Conservation (phyloP, 2,888 invertebrate genomes). For the Enchytraeus crypticus region DNA sequence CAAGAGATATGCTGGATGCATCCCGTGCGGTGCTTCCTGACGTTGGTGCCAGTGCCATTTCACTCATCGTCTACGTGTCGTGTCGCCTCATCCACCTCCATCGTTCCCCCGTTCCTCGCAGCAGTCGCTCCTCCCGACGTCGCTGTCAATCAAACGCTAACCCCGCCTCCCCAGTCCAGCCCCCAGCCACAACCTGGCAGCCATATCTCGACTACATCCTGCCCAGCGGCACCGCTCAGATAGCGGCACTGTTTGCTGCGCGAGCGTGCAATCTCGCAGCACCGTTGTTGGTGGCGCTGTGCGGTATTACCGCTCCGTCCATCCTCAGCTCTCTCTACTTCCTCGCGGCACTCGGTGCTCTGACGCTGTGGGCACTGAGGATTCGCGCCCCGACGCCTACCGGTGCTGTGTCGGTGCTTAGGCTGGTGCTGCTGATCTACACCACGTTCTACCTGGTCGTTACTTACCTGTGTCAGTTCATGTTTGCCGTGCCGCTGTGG, state of each 20-base stretch:
- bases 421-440: slow-evolving; percentile 53
- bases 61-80: slow-evolving; percentile 33
- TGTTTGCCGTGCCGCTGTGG: slow-evolving; percentile 65
- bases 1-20: slow-evolving; percentile 28
- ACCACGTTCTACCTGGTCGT: slow-evolving; percentile 66
- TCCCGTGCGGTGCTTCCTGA: slow-evolving; percentile 41
- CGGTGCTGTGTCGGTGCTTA: slow-evolving; percentile 60
- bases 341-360: slow-evolving; percentile 69
- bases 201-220: too few species aligned
- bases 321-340: slow-evolving; percentile 76
- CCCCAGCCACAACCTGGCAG: not conserved
- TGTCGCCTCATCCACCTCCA: slow-evolving; percentile 29
- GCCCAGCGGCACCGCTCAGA: not conserved
- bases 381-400: slow-evolving; percentile 62
- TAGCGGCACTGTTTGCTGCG: not conserved
- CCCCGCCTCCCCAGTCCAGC: not conserved
- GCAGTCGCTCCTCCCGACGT: slow-evolving; percentile 1
- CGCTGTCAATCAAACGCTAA: not conserved
- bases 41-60: slow-evolving; percentile 33
- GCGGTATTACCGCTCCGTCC: slow-evolving; percentile 70
- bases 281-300: slow-evolving; percentile 35
- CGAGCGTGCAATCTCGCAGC: slow-evolving; percentile 17
- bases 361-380: slow-evolving; percentile 59
- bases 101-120: slow-evolving; percentile 9
- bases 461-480: slow-evolving; percentile 73